Percentiles rank a stretch among this genome's conserved stretches.
Evolutionary conservation across 2,113 vertebrate genomes (phyloP).

Genomic region (Sorex fumeus): DNA sequence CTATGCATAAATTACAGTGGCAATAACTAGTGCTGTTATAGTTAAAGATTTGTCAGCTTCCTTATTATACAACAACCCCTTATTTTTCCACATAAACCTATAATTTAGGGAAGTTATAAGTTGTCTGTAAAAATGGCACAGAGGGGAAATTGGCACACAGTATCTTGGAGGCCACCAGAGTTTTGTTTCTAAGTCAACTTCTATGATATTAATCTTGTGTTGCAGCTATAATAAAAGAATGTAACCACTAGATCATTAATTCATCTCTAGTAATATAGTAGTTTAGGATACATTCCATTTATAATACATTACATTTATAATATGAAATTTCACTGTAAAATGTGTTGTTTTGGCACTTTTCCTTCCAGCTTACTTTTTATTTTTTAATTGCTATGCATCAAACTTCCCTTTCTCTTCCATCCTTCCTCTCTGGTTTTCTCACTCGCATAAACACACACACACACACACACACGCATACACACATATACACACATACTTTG

Average conservation of each 20-base stretch:
- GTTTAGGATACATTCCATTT: slow-evolving; percentile 1
- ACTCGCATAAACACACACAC: background rate
- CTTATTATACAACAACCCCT: slow-evolving; percentile 61
- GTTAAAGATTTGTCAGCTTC: slow-evolving; percentile 80
- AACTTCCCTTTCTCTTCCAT: too few relatives aligned
- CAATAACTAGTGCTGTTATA: slow-evolving; percentile 76
- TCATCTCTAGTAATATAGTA: slow-evolving; percentile 53
- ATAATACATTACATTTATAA: background rate
- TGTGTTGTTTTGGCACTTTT: slow-evolving; percentile 47
- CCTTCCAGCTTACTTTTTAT: background rate
- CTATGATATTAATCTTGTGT: slow-evolving; percentile 52
- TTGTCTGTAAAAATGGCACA: slow-evolving; percentile 72
- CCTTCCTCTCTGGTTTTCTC: too few relatives aligned
- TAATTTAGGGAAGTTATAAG: slow-evolving; percentile 72
- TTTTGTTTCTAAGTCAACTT: slow-evolving; percentile 70
- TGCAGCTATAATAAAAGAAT: background rate
- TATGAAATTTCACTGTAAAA: slow-evolving; percentile 68
- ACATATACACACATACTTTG: background rate
- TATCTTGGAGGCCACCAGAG: background rate
- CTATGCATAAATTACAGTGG: slow-evolving; percentile 84
- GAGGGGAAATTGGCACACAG: background rate
- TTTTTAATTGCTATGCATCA: background rate
- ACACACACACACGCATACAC: background rate
- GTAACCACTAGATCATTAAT: slow-evolving; percentile 48
- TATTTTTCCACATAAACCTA: slow-evolving; percentile 73